phyloP scores from a whole-genome alignment of 2,797 vertebrate genomes.

The Euphonia xanthogaster region DNA sequence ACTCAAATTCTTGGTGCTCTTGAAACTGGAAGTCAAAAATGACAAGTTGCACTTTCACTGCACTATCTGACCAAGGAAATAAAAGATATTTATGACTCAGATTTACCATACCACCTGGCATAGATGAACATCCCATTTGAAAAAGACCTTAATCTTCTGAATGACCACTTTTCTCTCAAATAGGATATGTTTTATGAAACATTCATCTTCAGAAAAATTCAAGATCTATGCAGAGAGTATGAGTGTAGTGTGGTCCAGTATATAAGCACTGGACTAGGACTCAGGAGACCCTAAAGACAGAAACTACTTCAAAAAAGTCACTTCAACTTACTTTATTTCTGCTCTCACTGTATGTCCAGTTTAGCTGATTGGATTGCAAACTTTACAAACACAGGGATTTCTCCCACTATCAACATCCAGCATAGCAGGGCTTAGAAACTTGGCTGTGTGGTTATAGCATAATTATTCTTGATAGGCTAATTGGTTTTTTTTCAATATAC shows the following conservation, averaged over 20 bases:
- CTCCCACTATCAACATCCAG: not conserved
- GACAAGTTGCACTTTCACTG: conserved; percentile 34
- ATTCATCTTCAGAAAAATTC: conserved; percentile 39
- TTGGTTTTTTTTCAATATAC: not conserved
- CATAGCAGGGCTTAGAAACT: not conserved
- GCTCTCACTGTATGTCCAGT: not conserved
- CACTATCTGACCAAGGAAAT: conserved; percentile 25
- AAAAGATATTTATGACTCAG: conserved; percentile 56
- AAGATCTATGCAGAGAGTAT: not conserved
- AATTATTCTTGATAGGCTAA: not conserved
- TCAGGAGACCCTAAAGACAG: not conserved
- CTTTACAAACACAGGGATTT: not conserved
- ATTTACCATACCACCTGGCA: conserved; percentile 58
- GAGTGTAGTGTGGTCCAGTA: not conserved
- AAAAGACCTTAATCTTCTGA: conserved; percentile 63
- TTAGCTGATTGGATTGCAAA: not conserved
- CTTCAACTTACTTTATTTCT: not conserved
- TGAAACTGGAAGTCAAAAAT: conserved; percentile 39
- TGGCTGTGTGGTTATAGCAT: not conserved
- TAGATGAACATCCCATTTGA: conserved; percentile 54
- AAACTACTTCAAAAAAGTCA: not conserved
- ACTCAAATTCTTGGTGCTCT: not conserved
- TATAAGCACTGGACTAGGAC: not conserved
- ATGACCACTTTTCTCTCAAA: conserved; percentile 54
- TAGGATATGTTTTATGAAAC: conserved; percentile 52